Base-by-base conservation (phyloP, 2,113 vertebrate genomes). In the Suricata suricatta region DNA sequence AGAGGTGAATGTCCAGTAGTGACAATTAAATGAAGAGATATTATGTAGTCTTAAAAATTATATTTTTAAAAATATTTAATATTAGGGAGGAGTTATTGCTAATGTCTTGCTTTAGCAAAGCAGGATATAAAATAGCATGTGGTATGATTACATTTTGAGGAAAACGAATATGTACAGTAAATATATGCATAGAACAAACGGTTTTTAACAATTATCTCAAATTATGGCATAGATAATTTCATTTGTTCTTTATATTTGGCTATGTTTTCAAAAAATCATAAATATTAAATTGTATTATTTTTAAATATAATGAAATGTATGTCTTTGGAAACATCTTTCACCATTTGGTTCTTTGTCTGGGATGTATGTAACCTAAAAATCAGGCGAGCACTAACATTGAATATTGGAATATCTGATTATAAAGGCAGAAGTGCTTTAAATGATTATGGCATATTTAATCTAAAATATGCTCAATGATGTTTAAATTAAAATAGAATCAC, bases 401-500 rank as follows among this genome's bases (percentile, higher is more conserved):
- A 41, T 50, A 44, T n/a, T 90, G 14, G 41, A 35, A 64, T 86
- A 86, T 33, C 41, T 63, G 77, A 63, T 44, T 89, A 44, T 85
- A 74, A 81, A 66, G 35, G 7, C 33, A 85, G 35, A 92, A 38
- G 33, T 60, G 5, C 44, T 92, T 84, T 74, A 74, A 66, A 47
- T 90, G 69, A 64, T 68, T 69, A 77, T 76, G 77, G 38, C 4
- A 33, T 33, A 96, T 90, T 96, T 87, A 69, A 82, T 77, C n/a
- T 82, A 74, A 74, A 72, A 50, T 82, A 41, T 63, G 57, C 57
- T 54, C 19, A 57, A 0, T 82, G 17, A 60, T 15, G 4, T 66
- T 54, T 44, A 97, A 90, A 41, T 87, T 76, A 44, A 71, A 81
- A 87, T 87, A 47, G 35, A 68, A 66, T 50, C n/a, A 27, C 87